A percentile compares a stretch with the other conserved stretches of the same genome.
Evolutionary conservation across 92 coral and sea anemone species (phyloP).

Genomic region (Pocillopora grandis): DNA sequence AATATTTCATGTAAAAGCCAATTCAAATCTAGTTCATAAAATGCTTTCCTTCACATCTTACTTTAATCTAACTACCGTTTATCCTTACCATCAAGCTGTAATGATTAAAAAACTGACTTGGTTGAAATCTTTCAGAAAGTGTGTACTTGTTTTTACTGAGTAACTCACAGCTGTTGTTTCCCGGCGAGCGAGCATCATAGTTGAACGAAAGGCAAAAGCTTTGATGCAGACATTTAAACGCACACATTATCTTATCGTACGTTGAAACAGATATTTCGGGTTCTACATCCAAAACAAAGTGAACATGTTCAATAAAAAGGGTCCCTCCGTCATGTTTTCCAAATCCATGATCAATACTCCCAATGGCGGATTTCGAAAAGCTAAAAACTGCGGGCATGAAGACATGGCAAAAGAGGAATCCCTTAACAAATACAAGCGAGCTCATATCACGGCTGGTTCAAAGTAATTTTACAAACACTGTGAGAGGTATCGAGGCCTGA

Average conservation of each 20-base stretch:
- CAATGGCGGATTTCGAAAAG: not conserved
- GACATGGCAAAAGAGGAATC: not conserved
- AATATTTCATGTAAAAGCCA: too few species aligned
- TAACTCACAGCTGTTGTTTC: not conserved
- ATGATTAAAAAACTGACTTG: slow-evolving; percentile 7
- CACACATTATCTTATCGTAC: not conserved
- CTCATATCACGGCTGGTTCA: not conserved
- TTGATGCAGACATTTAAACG: slow-evolving; percentile 3
- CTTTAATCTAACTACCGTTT: not conserved
- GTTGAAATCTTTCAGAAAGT: not conserved
- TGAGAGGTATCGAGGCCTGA: not conserved
- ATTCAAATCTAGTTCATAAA: not conserved
- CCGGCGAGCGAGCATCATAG: not conserved
- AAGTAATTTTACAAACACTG: not conserved
- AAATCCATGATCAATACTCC: not conserved
- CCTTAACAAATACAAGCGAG: not conserved
- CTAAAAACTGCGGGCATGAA: not conserved
- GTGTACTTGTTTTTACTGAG: not conserved
- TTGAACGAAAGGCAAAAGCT: not conserved
- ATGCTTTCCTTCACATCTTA: not conserved
- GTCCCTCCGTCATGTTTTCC: not conserved
- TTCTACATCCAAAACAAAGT: not conserved
- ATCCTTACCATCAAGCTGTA: slow-evolving; percentile 11
- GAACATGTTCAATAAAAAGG: not conserved
- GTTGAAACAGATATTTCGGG: not conserved